Conservation (phyloP, 2,113 vertebrate species). For the Rhombomys opimus region DNA sequence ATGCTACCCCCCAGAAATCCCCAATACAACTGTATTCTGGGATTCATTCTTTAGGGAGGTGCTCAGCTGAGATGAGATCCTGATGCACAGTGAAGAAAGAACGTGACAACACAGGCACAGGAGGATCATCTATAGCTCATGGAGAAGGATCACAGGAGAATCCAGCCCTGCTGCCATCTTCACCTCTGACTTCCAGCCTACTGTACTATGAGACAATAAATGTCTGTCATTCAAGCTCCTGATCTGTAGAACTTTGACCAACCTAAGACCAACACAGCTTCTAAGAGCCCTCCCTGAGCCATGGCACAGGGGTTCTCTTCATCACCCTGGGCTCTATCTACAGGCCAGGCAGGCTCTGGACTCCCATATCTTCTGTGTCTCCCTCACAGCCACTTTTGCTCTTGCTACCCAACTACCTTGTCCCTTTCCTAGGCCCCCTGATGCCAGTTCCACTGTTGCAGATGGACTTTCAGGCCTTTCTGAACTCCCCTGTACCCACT, state of each 20-base stretch:
- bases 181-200: neutral
- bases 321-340: neutral
- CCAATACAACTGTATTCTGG: neutral
- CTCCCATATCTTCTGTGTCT: neutral
- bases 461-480: neutral
- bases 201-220: neutral
- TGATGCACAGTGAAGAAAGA: neutral
- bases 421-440: neutral
- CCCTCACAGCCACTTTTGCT: neutral
- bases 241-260: neutral
- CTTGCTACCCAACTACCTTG: neutral
- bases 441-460: neutral
- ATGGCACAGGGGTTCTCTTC: too few relatives aligned
- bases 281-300: neutral
- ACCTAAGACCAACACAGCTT: neutral
- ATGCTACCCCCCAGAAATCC: neutral
- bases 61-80: neutral
- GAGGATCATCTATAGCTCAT: neutral
- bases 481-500: neutral
- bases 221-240: neutral
- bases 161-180: neutral
- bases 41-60: neutral
- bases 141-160: neutral
- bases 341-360: neutral
- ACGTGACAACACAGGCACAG: neutral